Evolutionary conservation across 2,888 invertebrate species (phyloP).

Genomic region (Drosophila testacea): DNA sequence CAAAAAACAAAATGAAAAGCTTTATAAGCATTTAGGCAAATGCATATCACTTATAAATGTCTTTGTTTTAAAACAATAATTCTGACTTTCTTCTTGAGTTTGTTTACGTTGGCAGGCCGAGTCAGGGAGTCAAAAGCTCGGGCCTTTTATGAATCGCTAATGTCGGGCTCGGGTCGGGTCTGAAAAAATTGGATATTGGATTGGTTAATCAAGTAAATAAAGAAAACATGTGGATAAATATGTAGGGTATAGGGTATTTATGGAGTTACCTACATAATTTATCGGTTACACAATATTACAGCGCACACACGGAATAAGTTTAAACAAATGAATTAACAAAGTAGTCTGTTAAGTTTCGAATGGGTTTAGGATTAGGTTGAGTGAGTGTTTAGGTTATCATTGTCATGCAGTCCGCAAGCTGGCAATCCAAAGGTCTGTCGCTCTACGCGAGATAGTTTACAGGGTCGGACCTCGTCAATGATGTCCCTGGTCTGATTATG

Average conservation of each 20-base stretch:
- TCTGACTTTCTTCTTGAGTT: no score
- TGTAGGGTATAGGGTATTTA: conserved; percentile 9
- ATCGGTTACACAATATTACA: not conserved
- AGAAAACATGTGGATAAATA: no score
- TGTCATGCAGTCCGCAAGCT: conserved; percentile 10
- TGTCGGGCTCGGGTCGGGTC: no score
- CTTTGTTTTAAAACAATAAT: no score
- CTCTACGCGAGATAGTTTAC: conserved; percentile 38
- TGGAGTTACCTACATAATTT: not conserved
- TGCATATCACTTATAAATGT: no score
- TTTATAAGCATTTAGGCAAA: no score
- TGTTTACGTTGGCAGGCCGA: no score
- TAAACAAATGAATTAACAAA: conserved; percentile 4
- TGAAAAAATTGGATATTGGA: no score
- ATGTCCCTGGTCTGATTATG: conserved; percentile 38
- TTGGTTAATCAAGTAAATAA: no score
- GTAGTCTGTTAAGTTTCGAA: not conserved
- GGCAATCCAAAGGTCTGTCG: conserved; percentile 43
- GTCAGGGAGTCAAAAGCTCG: no score
- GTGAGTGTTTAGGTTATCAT: conserved; percentile 7
- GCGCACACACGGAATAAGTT: conserved; percentile 23
- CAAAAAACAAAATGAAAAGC: no score
- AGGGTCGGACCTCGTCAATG: conserved; percentile 46
- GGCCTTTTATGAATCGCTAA: no score
- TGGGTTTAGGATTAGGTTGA: not conserved